These are phyloP conservation scores for Gopherus flavomarginatus DNA, from an alignment of 2,113 vertebrate species.

Conservation along the genomic window DNA sequence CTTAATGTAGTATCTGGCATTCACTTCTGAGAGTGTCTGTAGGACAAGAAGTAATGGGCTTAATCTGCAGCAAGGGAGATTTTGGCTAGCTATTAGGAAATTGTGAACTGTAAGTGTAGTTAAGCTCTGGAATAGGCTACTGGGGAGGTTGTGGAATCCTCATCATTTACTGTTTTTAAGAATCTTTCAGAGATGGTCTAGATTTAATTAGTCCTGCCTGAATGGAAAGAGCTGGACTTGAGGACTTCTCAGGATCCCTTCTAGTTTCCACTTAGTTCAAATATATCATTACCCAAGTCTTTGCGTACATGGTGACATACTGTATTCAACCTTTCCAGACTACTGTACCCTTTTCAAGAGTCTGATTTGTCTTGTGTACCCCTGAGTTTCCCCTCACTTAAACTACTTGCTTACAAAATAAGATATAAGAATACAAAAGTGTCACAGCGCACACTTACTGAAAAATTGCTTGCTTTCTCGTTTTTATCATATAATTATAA, in stretches of 20 bases:
- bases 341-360: too few species aligned
- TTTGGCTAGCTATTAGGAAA: background rate
- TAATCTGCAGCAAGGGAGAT: background rate
- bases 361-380: too few species aligned
- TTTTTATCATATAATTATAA: too few species aligned
- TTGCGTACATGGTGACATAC: too few species aligned
- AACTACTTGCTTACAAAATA: too few species aligned
- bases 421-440: too few species aligned
- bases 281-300: background rate
- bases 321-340: too few species aligned
- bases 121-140: background rate
- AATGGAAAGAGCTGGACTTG: background rate
- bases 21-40: background rate
- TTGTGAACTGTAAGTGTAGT: background rate
- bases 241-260: background rate
- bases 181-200: background rate
- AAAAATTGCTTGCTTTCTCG: too few species aligned
- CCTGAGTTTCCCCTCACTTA: too few species aligned
- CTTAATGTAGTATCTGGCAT: background rate
- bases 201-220: background rate
- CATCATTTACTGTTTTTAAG: background rate
- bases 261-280: background rate
- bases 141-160: background rate
- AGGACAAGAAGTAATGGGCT: background rate
- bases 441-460: too few species aligned